Evolutionary conservation across 2,797 vertebrate species (phyloP), one percentile per base, ranked within the genome.

Genomic region (Lutjanus campechanus): DNA sequence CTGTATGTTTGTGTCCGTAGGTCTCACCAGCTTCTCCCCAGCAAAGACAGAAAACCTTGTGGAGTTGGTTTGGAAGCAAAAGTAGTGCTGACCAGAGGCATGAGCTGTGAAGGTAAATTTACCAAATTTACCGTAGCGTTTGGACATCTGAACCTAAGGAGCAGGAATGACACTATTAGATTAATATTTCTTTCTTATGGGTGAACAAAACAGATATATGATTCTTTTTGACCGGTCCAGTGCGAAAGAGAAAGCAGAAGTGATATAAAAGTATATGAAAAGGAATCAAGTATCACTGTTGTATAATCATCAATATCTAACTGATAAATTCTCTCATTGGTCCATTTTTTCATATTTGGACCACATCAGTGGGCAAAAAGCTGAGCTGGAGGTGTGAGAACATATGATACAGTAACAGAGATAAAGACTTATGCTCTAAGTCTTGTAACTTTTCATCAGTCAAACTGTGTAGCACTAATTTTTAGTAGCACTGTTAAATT

Each of bases 51-150:
- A 79, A 63, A 97, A 95, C 78, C 92, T 93, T 0, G 97, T 97
- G 12, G 96, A 97, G 89, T 99, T 98, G 80, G 96, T 98, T 76
- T 96, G 93, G 79, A 98, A 94, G 85, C 98, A 99, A n/a, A 99
- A 92, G 54, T 87, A 85, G 76, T 99, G 96, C 46, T 96, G 96
- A 11, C 97, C 97, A 22, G 97, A 95, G 1, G 93, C 70, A 7
- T 97, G 93, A 40, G 97, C 95, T 19, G 96, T 97, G 77, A 99
- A 97, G 62, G 95, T 96, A 86, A 98, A 97, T 81, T 94, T 97
- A 50, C 96, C 96, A 73, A 95, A 85, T 84, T 95, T 94, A 56
- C 96, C 96, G 2, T 96, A 97, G 7, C 96, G 92, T 90, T 97
- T 98, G 72, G 96, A 95, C 90, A 98, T 54, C 55, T 97, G 10